Evolutionary conservation across 2,113 vertebrate species (phyloP).

Genomic region (Elaphurus davidianus): DNA sequence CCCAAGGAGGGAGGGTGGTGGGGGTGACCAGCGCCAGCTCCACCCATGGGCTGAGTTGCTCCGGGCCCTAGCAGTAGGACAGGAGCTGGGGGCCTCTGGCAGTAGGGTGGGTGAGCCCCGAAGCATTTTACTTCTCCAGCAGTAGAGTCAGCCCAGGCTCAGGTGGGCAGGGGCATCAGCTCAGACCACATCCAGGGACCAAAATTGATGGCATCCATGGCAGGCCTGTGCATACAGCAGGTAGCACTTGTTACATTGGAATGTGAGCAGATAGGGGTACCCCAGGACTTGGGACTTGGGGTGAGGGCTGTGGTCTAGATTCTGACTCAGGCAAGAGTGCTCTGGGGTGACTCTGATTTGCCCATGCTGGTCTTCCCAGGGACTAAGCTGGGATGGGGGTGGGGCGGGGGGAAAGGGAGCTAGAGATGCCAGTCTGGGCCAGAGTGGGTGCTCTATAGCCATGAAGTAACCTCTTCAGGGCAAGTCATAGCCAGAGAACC

Average conservation of each 20-base stretch:
- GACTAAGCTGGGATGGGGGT: neutral
- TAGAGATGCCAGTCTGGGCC: neutral
- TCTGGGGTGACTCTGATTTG: neutral
- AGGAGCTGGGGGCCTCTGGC: neutral
- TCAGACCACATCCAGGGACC: neutral
- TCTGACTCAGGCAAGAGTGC: neutral
- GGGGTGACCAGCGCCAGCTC: neutral
- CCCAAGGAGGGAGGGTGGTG: neutral
- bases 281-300: neutral
- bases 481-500: neutral
- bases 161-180: accelerated
- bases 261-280: neutral
- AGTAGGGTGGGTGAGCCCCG: accelerated
- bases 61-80: neutral
- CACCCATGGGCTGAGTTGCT: neutral
- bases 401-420: neutral
- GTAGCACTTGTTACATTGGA: neutral
- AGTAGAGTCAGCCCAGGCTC: neutral
- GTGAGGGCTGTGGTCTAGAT: neutral
- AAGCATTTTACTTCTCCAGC: neutral
- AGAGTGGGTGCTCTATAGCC: neutral
- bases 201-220: accelerated
- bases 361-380: neutral
- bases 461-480: neutral
- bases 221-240: neutral